Conservation (phyloP, 2,113 vertebrate genomes). For the Typhlomys cinereus region DNA sequence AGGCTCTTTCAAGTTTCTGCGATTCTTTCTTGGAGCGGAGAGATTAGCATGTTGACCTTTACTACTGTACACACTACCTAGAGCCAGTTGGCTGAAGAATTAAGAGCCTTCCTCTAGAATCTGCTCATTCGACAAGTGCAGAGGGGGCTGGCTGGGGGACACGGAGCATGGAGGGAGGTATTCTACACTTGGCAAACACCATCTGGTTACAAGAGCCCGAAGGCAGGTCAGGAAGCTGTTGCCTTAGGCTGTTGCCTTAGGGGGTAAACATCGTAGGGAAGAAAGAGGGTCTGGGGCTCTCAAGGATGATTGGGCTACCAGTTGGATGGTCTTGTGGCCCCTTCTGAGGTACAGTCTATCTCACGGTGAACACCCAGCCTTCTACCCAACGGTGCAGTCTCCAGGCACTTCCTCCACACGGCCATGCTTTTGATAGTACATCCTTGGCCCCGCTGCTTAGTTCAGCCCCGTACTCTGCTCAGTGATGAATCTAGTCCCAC, state of each 20-base stretch:
- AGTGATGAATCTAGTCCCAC: background rate
- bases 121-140: background rate
- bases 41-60: background rate
- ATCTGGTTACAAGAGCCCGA: background rate
- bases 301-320: background rate
- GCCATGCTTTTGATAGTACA: background rate
- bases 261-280: background rate
- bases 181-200: background rate
- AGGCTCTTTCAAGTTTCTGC: background rate
- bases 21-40: background rate
- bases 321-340: too few species aligned
- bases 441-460: background rate
- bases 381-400: background rate
- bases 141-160: too few species aligned
- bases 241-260: background rate
- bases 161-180: background rate
- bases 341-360: too few species aligned
- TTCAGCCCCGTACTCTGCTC: accelerated
- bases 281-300: background rate
- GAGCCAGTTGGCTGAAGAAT: background rate
- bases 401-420: background rate
- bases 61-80: background rate
- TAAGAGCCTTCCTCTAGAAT: background rate
- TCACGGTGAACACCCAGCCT: background rate
- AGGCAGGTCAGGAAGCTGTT: background rate